phyloP scores from a whole-genome alignment of 2,888 invertebrate species.

The Aleiodes leptofemur region DNA sequence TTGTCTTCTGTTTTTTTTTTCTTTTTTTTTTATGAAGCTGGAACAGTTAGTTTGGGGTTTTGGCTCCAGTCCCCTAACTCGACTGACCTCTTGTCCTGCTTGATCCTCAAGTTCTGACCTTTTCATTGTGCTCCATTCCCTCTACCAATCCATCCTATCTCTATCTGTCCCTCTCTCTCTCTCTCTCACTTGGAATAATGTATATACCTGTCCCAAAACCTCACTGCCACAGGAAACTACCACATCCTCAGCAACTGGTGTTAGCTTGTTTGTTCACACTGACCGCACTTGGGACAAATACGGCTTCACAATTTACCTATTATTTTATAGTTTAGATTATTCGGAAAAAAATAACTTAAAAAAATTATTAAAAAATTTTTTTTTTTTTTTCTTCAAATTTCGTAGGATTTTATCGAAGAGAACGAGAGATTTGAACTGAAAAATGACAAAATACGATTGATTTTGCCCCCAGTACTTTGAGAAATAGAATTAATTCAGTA shows the following conservation, averaged over 20 bases:
- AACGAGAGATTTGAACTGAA: too few relatives aligned
- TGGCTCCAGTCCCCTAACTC: background rate
- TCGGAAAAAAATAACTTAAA: too few relatives aligned
- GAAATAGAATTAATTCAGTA: too few relatives aligned
- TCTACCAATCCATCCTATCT: background rate
- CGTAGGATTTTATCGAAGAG: too few relatives aligned
- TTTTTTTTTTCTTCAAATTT: too few relatives aligned
- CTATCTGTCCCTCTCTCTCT: slow-evolving; percentile 27
- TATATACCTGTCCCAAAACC: slow-evolving; percentile 51
- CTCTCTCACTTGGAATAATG: slow-evolving; percentile 44
- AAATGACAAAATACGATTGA: too few relatives aligned
- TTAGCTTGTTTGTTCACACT: slow-evolving; percentile 73
- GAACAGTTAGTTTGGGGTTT: slow-evolving; percentile 28
- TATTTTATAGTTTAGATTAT: too few relatives aligned
- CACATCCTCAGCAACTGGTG: slow-evolving; percentile 70
- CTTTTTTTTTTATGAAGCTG: background rate
- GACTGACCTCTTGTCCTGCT: too few relatives aligned
- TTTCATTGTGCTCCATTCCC: slow-evolving; percentile 21
- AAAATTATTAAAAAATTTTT: too few relatives aligned
- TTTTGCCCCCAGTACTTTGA: too few relatives aligned
- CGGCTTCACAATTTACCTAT: slow-evolving; percentile 60
- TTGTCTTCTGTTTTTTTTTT: background rate
- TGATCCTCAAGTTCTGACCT: slow-evolving; percentile 17
- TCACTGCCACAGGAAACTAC: slow-evolving; percentile 53
- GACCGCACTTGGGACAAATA: slow-evolving; percentile 72